Conservation (phyloP, 2,888 invertebrate genomes). For the Chydorus sphaericus region DNA sequence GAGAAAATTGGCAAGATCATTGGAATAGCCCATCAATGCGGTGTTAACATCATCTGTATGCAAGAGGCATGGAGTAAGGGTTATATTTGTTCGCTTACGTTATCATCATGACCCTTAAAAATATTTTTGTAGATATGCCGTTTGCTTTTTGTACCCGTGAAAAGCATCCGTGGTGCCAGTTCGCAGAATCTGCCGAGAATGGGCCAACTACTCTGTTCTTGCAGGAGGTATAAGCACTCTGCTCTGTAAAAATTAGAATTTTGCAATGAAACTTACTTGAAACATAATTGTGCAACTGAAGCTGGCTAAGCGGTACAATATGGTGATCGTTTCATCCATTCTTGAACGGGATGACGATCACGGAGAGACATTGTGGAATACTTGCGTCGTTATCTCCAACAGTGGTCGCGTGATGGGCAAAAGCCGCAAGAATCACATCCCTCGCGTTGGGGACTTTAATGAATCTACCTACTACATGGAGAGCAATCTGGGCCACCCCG, state of each 20-base stretch:
- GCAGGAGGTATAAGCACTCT: constrained; percentile 43
- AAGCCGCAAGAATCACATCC: constrained; percentile 97
- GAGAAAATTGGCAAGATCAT: constrained; percentile 56
- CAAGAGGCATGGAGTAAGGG: constrained; percentile 92
- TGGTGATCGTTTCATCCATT: constrained; percentile 90
- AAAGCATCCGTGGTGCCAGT: constrained; percentile 84
- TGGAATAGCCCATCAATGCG: constrained; percentile 53
- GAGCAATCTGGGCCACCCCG: constrained; percentile 85
- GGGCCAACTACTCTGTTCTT: constrained; percentile 74
- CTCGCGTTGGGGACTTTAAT: constrained; percentile 91
- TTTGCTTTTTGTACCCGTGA: constrained; percentile 94
- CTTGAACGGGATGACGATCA: constrained; percentile 72
- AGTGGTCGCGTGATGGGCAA: constrained; percentile 76
- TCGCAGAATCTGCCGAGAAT: constrained; percentile 70
- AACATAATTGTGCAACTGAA: too few relatives aligned
- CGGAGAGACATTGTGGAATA: constrained; percentile 82
- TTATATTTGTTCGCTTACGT: background rate
- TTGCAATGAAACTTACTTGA: too few relatives aligned
- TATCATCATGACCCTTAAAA: too few relatives aligned
- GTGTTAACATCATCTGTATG: constrained; percentile 78
- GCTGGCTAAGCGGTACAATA: constrained; percentile 62
- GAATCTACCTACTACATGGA: constrained; percentile 92
- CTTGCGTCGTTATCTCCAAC: constrained; percentile 78
- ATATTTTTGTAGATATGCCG: constrained; percentile 48
- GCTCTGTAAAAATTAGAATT: too few relatives aligned